Percentiles rank a stretch among this genome's conserved stretches.
Conservation (phyloP, 2,888 invertebrate genomes). For the Drosophila atripex region DNA sequence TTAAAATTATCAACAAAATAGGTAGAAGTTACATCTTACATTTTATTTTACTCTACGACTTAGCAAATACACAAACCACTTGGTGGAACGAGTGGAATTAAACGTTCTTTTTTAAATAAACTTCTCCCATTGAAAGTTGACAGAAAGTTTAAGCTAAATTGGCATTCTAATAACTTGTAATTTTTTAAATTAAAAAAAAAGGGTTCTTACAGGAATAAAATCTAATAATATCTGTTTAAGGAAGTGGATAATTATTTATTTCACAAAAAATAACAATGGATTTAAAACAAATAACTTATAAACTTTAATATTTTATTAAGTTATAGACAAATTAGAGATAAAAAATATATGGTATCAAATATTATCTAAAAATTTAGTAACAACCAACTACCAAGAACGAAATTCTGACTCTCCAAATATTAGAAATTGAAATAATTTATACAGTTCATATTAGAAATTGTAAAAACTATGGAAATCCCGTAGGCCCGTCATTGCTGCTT, state of each 20-base stretch:
- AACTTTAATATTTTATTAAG: too few species aligned
- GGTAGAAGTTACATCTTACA: too few species aligned
- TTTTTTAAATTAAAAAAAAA: not conserved
- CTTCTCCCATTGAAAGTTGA: not conserved
- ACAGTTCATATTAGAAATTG: not conserved
- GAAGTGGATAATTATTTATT: too few species aligned
- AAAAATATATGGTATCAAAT: too few species aligned
- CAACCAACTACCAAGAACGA: not conserved
- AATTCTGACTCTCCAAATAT: too few species aligned
- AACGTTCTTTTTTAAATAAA: not conserved
- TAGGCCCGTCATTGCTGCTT: not conserved
- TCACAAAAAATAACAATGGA: too few species aligned
- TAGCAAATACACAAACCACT: constrained; percentile 4
- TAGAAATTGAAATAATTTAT: too few species aligned
- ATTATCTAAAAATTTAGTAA: not conserved
- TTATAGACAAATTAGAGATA: too few species aligned
- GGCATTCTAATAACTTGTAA: not conserved
- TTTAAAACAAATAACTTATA: too few species aligned
- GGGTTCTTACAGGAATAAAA: too few species aligned
- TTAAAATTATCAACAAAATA: too few species aligned
- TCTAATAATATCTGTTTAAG: too few species aligned
- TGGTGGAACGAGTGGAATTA: not conserved
- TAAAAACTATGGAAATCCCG: not conserved
- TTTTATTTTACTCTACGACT: not conserved
- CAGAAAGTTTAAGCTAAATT: not conserved